Base-by-base conservation (phyloP, 2,888 invertebrate genomes). In the Cantharis nigra region DNA sequence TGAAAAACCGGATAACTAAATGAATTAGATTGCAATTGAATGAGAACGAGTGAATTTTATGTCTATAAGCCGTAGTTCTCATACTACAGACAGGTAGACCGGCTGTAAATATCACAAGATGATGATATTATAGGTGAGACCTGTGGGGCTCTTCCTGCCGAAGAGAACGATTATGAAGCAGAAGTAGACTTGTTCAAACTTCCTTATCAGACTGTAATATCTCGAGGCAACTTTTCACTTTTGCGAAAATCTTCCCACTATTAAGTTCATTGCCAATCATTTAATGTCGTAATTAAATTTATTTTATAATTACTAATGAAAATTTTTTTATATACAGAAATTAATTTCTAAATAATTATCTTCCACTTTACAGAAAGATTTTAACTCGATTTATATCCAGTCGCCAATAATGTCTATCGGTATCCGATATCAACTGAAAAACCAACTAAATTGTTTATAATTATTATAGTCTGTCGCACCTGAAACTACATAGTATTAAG, bases 41-140 rank as follows among this genome's bases (percentile, higher is more conserved):
- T 69, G 63, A 70, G 49, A 13, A 69, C 11, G 69, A 23, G 65
- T 20, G 2, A 20, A 4, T 70, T 74, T 33, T 69, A 63, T 74
- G 69, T 20, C 74, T 74, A 74, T 70, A 69, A 70, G 63, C 18
- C 63, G 70, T 63, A 18, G 74, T 74, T 69, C 69, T 69, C 70
- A 74, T 70, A 67, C 65, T 67, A 67, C 65, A 75, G 75, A 71
- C 75, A 75, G 70, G 71, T 67, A 67, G 65, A 67, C 75, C 18
- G 75, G 71, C 75, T 70, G 20, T 20, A 20, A 20, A 16, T 63
- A 69, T 30, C 20, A 20, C 20, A 20, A 49, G 13, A 67, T 49
- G 4, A 14, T 16, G 18, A 13, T 23, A 63, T 74, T 69, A 70
- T 74, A 63, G 30, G 30, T 69, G 63, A 26, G 63, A 70, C 74